Evolutionary conservation across 2,113 vertebrate species (phyloP).

Genomic region (Corythaeola cristata): DNA sequence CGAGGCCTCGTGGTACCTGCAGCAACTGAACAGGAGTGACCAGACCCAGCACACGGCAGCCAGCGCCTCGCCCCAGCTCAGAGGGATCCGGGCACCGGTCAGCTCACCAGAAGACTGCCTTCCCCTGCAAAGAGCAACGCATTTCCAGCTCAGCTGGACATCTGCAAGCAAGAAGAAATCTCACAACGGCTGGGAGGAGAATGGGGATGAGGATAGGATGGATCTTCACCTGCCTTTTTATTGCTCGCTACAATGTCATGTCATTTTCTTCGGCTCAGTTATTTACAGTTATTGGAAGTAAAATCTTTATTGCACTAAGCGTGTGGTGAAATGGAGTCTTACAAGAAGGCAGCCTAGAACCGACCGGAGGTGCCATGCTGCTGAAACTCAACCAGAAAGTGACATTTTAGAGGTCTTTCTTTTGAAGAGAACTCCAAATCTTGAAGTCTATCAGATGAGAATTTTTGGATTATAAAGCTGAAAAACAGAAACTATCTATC

Average conservation of each 20-base stretch:
- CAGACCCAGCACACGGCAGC: neutral
- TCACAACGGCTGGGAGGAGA: neutral
- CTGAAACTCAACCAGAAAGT: neutral
- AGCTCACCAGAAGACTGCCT: neutral
- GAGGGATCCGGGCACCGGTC: neutral
- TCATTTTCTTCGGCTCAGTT: neutral
- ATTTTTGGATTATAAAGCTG: neutral
- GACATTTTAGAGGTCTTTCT: neutral
- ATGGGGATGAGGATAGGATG: neutral
- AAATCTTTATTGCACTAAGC: neutral
- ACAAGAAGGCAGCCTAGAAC: neutral
- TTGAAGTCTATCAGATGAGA: neutral
- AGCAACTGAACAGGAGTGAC: rapidly evolving
- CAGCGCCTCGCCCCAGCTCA: neutral
- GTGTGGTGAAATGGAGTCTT: neutral
- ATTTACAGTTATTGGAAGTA: neutral
- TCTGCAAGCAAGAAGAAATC: neutral
- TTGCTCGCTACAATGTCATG: neutral
- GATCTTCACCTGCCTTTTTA: neutral
- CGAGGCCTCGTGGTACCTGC: neutral
- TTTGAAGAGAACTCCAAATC: neutral
- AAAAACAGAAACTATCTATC: neutral
- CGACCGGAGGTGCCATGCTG: neutral
- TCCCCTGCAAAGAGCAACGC: rapidly evolving
- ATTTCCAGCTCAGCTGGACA: neutral